Percentiles rank a stretch among this genome's conserved stretches.
phyloP scores from a whole-genome alignment of 2,797 vertebrate genomes.

The Myotis planiceps region DNA sequence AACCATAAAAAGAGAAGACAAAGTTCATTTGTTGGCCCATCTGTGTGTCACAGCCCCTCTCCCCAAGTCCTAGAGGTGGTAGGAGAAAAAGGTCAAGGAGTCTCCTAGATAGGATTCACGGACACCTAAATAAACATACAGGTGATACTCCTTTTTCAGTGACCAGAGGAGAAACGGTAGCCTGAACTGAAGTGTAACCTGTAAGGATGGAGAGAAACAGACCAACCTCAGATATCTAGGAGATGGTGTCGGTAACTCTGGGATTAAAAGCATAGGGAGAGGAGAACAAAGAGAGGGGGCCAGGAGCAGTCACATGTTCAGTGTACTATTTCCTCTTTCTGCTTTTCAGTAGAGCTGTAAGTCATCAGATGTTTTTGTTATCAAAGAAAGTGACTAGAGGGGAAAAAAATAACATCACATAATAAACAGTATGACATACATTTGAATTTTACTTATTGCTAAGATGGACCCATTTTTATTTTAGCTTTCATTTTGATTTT shows the following conservation, averaged over 20 bases:
- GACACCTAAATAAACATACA: not conserved
- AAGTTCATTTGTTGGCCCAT: not conserved
- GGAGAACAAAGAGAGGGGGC: not conserved
- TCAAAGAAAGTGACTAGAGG: not conserved
- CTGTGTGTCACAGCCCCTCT: not conserved
- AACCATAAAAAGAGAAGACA: not conserved
- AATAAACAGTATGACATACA: not conserved
- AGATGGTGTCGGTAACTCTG: not conserved
- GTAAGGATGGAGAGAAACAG: not conserved
- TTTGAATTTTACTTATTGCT: not conserved
- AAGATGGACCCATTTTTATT: constrained; percentile 46
- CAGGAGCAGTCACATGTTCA: not conserved
- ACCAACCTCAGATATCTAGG: not conserved
- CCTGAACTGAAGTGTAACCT: not conserved
- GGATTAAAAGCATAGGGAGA: not conserved
- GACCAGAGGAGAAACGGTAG: not conserved
- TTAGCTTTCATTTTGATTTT: constrained; percentile 42
- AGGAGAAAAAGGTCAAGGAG: not conserved
- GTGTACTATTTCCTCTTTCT: not conserved
- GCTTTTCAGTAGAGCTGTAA: not conserved
- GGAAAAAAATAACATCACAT: not conserved
- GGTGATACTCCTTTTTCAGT: not conserved
- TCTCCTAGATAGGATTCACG: not conserved
- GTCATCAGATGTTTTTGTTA: not conserved
- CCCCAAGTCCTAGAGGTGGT: not conserved